Evolutionary conservation across 2,113 vertebrate genomes (phyloP), one percentile per base, ranked within the genome.

Genomic region (Solea solea): DNA sequence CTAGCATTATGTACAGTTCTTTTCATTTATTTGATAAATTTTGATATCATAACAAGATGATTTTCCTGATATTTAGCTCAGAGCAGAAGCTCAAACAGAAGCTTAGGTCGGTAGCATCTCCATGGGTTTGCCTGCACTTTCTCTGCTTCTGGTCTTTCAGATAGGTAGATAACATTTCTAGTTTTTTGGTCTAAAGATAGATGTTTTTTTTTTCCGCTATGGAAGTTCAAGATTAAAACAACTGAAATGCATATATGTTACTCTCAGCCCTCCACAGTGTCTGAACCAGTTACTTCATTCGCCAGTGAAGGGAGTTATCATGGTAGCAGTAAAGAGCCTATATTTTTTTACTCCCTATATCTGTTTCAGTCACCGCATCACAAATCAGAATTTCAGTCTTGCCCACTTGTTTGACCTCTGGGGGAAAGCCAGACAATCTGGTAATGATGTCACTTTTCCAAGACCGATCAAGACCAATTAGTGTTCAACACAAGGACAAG

Each of bases 361-460:
- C 64, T 39, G 66, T 63, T 79, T 83, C 74, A 54, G 50, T 73
- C 73, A 42, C 70, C 69, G 53, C 83, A 75, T 46, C 60, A 10
- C 5, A 16, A 21, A 76, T 78, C 73, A 34, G 16, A 7, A 9
- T 69, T 82, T 80, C 78, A 77, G 16, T 78, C 69, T 51, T 69
- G 81, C 83, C 81, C 89, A 75, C 76, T 82, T 58, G 51, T 84
- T 86, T 83, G 88, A 92, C 85, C 88, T 82, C 77, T 60, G 65
- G 65, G 70, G 77, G 76, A 86, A 91, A 90, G 75, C 81, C 82
- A 92, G 68, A 80, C 84, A 73, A 86, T 88, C 86, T 88, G 80
- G 80, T 87, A 78, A 89, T 92, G 89, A 91, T 90, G 87, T 89
- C 85, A 90, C 86, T 90, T 93, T 92, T 93, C 92, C 85, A 78